phyloP scores from a whole-genome alignment of 1,140 invertebrate genomes.

The Cotesia chilonis region DNA sequence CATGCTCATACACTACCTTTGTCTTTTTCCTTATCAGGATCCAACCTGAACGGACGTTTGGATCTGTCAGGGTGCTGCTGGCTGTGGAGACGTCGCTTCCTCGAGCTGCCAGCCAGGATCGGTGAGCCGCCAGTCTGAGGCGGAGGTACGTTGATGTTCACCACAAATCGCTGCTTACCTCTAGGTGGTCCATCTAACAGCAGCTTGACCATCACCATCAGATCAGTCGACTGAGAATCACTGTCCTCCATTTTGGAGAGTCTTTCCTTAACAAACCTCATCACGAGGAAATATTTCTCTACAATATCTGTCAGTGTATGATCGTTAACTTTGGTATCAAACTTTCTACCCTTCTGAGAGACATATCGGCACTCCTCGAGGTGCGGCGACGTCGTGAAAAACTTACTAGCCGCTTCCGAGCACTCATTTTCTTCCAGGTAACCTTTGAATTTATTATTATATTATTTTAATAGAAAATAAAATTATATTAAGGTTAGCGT shows the following conservation, averaged over 20 bases:
- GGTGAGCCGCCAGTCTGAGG: slow-evolving; percentile 48
- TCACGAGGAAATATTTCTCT: slow-evolving; percentile 60
- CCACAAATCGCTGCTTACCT: slow-evolving; percentile 56
- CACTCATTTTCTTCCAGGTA: slow-evolving; percentile 64
- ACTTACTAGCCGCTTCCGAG: slow-evolving; percentile 55
- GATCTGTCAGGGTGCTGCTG: slow-evolving; percentile 48
- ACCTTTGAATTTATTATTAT: slow-evolving; percentile 49
- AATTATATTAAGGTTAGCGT: slow-evolving; percentile 24
- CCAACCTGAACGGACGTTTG: slow-evolving; percentile 41
- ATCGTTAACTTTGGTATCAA: slow-evolving; percentile 58
- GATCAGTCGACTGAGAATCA: slow-evolving; percentile 46
- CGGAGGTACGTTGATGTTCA: slow-evolving; percentile 61
- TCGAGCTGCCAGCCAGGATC: slow-evolving; percentile 50
- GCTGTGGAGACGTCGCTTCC: slow-evolving; percentile 55
- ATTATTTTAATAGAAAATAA: slow-evolving; percentile 22
- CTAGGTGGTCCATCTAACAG: slow-evolving; percentile 55
- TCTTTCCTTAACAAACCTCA: slow-evolving; percentile 57
- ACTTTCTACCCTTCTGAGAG: slow-evolving; percentile 54
- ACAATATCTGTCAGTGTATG: slow-evolving; percentile 59
- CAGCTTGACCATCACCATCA: slow-evolving; percentile 58
- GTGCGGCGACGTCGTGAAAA: slow-evolving; percentile 60
- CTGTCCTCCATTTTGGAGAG: slow-evolving; percentile 52
- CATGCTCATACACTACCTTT: neutral
- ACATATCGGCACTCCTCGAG: slow-evolving; percentile 62
- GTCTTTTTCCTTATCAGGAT: neutral